Conservation (phyloP, 2,797 vertebrate species). For the Pantherophis alleghaniensis region DNA sequence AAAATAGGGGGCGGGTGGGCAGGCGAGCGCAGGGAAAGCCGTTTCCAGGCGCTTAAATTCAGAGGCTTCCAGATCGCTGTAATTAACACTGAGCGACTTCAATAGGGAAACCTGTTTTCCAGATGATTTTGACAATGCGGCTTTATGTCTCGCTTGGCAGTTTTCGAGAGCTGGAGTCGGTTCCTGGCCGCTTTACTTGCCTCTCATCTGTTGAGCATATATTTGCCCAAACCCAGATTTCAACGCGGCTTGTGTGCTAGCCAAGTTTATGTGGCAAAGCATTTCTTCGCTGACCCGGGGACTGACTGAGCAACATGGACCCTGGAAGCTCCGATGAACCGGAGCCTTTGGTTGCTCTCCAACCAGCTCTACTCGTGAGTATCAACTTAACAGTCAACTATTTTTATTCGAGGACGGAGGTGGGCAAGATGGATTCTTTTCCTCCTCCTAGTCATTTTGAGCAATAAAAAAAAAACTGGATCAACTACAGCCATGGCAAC, state of each 20-base stretch:
- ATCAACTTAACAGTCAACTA: not conserved
- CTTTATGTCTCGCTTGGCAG: constrained; percentile 84
- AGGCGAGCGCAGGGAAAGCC: constrained; percentile 68
- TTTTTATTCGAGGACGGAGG: constrained; percentile 3
- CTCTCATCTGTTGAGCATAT: constrained; percentile 81
- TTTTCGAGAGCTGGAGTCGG: constrained; percentile 78
- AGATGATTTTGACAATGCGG: constrained; percentile 84
- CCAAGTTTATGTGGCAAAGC: not conserved
- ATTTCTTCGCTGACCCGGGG: not conserved
- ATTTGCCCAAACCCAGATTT: constrained; percentile 69
- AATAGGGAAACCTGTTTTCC: constrained; percentile 83
- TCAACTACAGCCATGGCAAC: not conserved
- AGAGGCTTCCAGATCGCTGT: constrained; percentile 80
- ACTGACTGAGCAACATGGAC: not conserved
- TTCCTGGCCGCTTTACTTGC: constrained; percentile 74
- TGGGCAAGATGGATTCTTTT: not conserved
- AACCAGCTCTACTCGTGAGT: not conserved
- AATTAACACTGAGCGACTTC: constrained; percentile 80
- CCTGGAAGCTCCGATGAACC: not conserved
- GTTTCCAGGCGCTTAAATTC: constrained; percentile 75
- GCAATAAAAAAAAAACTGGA: not conserved
- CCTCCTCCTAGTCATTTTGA: not conserved
- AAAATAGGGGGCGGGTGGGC: not conserved
- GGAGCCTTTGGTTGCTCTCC: not conserved
- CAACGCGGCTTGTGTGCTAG: not conserved